Percentiles rank a stretch among this genome's conserved stretches.
Evolutionary conservation across 2,113 vertebrate species (phyloP).

Genomic region (Gallinago jamesoni): DNA sequence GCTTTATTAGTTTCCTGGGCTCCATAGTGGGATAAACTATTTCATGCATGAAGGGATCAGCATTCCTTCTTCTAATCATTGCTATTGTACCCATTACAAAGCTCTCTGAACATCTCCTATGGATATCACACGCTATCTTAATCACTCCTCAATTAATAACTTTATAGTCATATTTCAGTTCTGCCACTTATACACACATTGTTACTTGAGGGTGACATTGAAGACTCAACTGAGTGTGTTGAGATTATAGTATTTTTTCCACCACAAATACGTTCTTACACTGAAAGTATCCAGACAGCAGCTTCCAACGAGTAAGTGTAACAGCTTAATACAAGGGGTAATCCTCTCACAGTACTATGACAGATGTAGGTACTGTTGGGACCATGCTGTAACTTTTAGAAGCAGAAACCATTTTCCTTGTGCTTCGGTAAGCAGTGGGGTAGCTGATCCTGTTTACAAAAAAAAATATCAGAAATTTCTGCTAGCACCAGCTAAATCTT

Average conservation of each 20-base stretch:
- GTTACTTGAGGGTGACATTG: neutral
- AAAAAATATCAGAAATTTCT: neutral
- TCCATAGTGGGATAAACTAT: slow-evolving; percentile 53
- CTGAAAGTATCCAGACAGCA: neutral
- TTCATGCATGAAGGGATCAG: slow-evolving; percentile 61
- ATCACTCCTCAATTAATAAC: slow-evolving; percentile 40
- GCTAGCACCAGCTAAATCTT: neutral
- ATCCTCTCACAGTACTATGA: neutral
- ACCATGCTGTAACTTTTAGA: neutral
- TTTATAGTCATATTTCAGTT: neutral
- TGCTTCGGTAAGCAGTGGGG: neutral
- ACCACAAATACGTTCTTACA: neutral
- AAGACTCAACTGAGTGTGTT: neutral
- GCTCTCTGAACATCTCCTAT: slow-evolving; percentile 22
- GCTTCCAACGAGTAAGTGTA: neutral
- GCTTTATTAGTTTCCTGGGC: slow-evolving; percentile 32
- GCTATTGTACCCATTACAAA: slow-evolving; percentile 47
- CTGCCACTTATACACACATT: neutral
- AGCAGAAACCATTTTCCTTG: neutral
- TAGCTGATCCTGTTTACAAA: neutral
- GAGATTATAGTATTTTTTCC: neutral
- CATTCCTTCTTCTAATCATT: slow-evolving; percentile 54
- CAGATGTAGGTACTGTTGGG: neutral
- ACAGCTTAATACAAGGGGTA: neutral
- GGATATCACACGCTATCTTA: slow-evolving; percentile 42